Evolutionary conservation across 2,888 invertebrate genomes (phyloP), one percentile per base, ranked within the genome.

Genomic region (Hydrotaea cyrtoneurina): DNA sequence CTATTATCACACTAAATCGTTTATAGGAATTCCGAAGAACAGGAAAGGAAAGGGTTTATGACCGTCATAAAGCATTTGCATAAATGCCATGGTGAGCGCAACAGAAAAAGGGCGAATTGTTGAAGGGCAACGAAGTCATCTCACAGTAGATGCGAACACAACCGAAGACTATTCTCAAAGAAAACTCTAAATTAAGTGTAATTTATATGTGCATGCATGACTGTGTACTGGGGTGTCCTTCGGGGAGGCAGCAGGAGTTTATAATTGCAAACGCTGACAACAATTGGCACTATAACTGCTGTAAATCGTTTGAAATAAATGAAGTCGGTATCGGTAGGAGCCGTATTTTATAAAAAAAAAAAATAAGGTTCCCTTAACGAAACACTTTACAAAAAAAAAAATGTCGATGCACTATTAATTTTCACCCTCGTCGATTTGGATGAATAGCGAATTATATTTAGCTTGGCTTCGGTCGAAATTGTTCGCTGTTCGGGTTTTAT

Each of bases 1-100:
- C 69, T 69, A 69, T 69, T 69, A 46, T 46, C 46, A 2, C 69
- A 46, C 46, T 69, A 69, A 69, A 69, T 69, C 46, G 69, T 69
- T 69, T 17, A 69, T 69, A 46, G 43, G 15, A 43, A 43, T 43
- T 7, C 23, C 15, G 7, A 13, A n/a, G 17, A 7, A 23, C 19
- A 69, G 10, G n/a, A 66, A 31, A 5, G n/a, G n/a, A 69, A 69
- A 21, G 69, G 69, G 21, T 69, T 69, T 69, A 69, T 69, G 43
- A 23, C 21, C 43, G 15, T 15, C 46, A 69, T 69, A 15, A 69
- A 69, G 19, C 21, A 69, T 69, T 69, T 69, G 69, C 69, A 69
- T 69, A 69, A 69, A 69, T 69, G 43, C 21, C 43, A 23, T 69
- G 69, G 13, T 11, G 17, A 17, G n/a, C 31, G 39, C 10, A n/a